Percentiles rank a stretch among this genome's conserved stretches.
These are phyloP conservation scores for Drosophila testacea DNA, from an alignment of 2,888 invertebrate genomes.

Conservation along the genomic window DNA sequence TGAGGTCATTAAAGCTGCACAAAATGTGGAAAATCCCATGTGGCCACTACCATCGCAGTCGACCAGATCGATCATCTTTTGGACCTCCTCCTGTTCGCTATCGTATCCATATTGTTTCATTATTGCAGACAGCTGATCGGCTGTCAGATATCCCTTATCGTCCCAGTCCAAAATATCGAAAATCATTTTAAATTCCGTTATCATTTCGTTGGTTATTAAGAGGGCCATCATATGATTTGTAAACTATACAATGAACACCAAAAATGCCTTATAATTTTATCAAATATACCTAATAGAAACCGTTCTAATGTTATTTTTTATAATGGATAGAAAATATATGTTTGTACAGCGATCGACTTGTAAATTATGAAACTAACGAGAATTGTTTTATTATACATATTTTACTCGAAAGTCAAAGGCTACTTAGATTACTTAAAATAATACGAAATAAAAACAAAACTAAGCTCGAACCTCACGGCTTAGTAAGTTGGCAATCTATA, in stretches of 20 bases:
- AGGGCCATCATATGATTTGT: neutral
- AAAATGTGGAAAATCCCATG: conserved; percentile 16
- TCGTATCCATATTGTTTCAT: conserved; percentile 13
- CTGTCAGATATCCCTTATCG: conserved; percentile 8
- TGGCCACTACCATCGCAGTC: conserved; percentile 9
- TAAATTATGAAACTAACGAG: neutral
- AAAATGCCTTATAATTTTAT: neutral
- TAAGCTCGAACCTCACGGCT: no score
- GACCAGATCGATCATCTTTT: conserved; percentile 8
- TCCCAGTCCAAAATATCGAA: conserved; percentile 18
- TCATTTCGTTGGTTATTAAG: neutral
- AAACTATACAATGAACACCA: neutral
- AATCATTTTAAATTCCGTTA: conserved; percentile 8
- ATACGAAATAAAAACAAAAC: no score
- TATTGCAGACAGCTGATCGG: conserved; percentile 8
- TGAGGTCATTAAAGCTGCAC: conserved; percentile 9
- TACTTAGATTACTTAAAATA: neutral
- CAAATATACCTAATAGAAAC: neutral
- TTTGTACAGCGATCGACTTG: neutral
- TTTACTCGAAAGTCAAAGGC: neutral
- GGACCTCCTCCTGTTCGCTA: conserved; percentile 8
- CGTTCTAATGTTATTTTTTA: conserved; percentile 3
- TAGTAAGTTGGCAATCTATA: no score
- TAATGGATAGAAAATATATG: neutral
- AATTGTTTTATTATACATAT: neutral